Base-by-base conservation (phyloP, 2,888 invertebrate species). In the Drosophila villosipedis region DNA sequence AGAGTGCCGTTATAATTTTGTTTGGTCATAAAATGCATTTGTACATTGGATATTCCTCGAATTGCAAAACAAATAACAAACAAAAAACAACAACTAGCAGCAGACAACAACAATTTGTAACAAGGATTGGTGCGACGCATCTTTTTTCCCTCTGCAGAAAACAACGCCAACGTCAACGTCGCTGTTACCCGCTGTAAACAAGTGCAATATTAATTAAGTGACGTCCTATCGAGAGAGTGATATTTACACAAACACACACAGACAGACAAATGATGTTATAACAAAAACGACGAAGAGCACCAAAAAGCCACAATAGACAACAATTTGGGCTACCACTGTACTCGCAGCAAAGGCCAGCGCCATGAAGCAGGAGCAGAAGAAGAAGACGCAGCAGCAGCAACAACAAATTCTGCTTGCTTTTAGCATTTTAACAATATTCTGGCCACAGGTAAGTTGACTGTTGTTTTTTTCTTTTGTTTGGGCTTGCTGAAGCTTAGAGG, bases 1-100 rank as follows among this genome's bases (percentile, higher is more conserved):
- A 77, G 70, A 82, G 78, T 74, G 74, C 83, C 89, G 83, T 85
- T 85, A 84, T 68, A 80, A 73, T 73, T 85, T 83, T 80, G 83
- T 76, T 76, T 82, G 71, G 61, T 59, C 77, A 80, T 82, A 69
- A 80, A 81, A 80, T 73, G 52, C 73, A 82, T 84, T 84, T 77
- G 74, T 54, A 65, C 72, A 62, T 64, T 67, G 64, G 65, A 73
- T 70, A 80, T 83, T 81, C 77, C 66, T 57, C 49, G 63, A 68
- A 79, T 72, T 61, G 80, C 71, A 65, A 70, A 79, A 60, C 68
- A 37, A 55, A 78, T 58, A 57, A 69, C 64, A 74, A 35, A 12
- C 6, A 33, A 35, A 35, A 14, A 14, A 66, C 49, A 43, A 52
- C 19, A 25, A 28, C 4, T 22, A 50, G 16, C 59, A 49, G 19